phyloP scores from a whole-genome alignment of 2,888 invertebrate genomes.

The Acronicta leporina region DNA sequence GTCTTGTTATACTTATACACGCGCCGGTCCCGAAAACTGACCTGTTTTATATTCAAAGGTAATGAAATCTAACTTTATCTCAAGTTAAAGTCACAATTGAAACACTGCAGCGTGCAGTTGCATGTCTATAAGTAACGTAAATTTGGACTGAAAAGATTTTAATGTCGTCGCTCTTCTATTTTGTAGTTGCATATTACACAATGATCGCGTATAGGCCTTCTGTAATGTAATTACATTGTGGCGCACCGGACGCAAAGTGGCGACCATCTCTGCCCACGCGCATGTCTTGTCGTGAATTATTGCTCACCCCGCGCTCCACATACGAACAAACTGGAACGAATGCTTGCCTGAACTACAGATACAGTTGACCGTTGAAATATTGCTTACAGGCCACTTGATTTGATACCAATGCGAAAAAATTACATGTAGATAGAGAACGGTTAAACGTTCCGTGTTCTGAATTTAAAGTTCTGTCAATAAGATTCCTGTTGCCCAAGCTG shows the following conservation, averaged over 20 bases:
- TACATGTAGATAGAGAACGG: conserved; percentile 14
- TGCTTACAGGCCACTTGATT: conserved; percentile 49
- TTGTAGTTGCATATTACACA: no score
- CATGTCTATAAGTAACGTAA: no score
- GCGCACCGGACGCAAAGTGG: conserved; percentile 30
- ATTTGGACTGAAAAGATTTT: no score
- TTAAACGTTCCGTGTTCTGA: neutral
- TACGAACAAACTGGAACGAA: conserved; percentile 61
- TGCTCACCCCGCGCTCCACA: conserved; percentile 59
- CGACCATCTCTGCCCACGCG: conserved; percentile 50
- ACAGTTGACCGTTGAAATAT: conserved; percentile 58
- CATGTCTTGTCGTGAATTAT: conserved; percentile 55
- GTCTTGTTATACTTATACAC: no score
- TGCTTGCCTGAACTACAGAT: conserved; percentile 54
- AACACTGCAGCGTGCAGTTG: no score
- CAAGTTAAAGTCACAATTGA: no score
- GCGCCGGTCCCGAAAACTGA: no score
- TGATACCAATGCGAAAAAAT: conserved; percentile 26
- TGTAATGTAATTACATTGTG: conserved; percentile 2
- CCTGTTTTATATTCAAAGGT: no score
- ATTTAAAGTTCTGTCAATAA: neutral
- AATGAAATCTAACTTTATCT: no score
- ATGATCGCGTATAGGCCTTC: neutral
- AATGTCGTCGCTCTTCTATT: no score
- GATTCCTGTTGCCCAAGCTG: neutral